A percentile compares a stretch with the other conserved stretches of the same genome.
Evolutionary conservation across 2,888 invertebrate genomes (phyloP).

Genomic region (Laspeyria flexula): DNA sequence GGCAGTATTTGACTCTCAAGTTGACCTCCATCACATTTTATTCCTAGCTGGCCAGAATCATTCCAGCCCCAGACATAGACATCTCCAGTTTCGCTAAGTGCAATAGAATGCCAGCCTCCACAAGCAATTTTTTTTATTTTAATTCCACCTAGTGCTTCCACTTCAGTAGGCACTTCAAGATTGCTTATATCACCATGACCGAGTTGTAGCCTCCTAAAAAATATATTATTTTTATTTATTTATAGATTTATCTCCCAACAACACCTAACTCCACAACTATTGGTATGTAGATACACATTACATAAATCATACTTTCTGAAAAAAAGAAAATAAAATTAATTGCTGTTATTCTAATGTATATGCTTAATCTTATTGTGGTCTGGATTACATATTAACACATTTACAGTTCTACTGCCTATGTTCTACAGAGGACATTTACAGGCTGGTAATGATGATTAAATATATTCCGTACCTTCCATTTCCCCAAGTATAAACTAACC

Average conservation of each 20-base stretch:
- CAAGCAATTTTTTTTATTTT: conserved; percentile 89
- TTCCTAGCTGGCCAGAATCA: conserved; percentile 93
- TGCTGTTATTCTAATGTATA: too few species aligned
- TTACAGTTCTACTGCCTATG: too few species aligned
- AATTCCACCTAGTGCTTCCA: conserved; percentile 92
- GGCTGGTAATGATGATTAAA: background rate
- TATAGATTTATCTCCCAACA: too few species aligned
- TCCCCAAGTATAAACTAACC: conserved; percentile 93
- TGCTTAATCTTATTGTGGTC: too few species aligned
- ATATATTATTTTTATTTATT: too few species aligned
- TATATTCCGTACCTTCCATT: conserved; percentile 89
- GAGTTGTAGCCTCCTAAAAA: conserved; percentile 93
- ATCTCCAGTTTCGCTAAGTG: conserved; percentile 92
- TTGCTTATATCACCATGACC: conserved; percentile 91
- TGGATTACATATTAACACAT: too few species aligned
- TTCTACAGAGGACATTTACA: too few species aligned
- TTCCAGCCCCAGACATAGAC: conserved; percentile 97
- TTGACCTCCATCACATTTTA: conserved; percentile 57
- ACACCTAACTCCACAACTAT: too few species aligned
- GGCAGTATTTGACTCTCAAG: conserved; percentile 65
- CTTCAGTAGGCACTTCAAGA: conserved; percentile 86
- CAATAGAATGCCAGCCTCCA: conserved; percentile 95
- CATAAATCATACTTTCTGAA: too few species aligned
- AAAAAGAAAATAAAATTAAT: background rate
- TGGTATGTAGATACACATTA: too few species aligned